Evolutionary conservation across 1,140 invertebrate species (phyloP).

Genomic region (Belonocnema kinseyi): DNA sequence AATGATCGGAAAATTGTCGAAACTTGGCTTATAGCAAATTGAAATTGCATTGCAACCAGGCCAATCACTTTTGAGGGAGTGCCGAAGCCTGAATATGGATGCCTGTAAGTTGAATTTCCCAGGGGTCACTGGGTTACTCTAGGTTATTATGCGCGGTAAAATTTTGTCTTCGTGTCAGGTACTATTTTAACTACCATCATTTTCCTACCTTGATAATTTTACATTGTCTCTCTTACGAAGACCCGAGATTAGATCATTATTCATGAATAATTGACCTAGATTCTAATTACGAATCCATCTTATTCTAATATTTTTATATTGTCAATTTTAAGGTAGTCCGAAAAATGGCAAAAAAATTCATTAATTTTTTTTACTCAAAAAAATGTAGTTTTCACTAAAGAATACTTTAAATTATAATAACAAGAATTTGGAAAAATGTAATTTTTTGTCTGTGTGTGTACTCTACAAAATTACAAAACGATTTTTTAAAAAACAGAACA

Average conservation of each 20-base stretch:
- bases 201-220: neutral
- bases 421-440: too few relatives aligned
- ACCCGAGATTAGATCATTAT: conserved; percentile 1
- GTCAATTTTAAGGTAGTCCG: too few relatives aligned
- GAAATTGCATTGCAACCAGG: conserved; percentile 7
- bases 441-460: too few relatives aligned
- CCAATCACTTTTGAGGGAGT: conserved; percentile 27
- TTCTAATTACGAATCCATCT: neutral
- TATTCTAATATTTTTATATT: neutral
- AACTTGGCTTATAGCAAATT: neutral
- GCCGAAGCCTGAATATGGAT: conserved; percentile 27
- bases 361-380: too few relatives aligned
- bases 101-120: conserved; percentile 11
- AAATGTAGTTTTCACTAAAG: too few relatives aligned
- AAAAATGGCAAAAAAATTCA: too few relatives aligned
- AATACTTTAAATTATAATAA: too few relatives aligned
- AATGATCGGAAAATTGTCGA: neutral
- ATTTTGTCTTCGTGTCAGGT: conserved; percentile 23
- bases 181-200: neutral
- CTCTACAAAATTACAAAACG: too few relatives aligned
- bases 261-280: conserved; percentile 13
- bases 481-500: too few relatives aligned
- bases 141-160: conserved; percentile 1
- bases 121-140: conserved; percentile 26
- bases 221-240: neutral